Conservation (phyloP, 2,888 invertebrate species). For the Venustoraphidia nigricollis region DNA sequence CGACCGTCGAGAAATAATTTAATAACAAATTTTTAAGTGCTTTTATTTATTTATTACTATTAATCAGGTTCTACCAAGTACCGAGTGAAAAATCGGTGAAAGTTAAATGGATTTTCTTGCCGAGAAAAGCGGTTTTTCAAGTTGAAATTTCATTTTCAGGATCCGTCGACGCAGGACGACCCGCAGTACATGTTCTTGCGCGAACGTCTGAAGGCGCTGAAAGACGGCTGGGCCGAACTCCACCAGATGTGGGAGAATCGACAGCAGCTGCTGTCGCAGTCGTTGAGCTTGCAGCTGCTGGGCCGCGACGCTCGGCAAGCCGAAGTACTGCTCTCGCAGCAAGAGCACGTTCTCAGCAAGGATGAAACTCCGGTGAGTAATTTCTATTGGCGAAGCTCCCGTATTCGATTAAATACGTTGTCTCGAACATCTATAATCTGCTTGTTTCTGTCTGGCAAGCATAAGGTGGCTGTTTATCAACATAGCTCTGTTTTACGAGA, state of each 20-base stretch:
- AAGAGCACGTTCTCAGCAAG: slow-evolving; percentile 94
- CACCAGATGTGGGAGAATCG: slow-evolving; percentile 99
- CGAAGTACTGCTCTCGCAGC: slow-evolving; percentile 92
- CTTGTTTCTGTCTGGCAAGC: too few species aligned
- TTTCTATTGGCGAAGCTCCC: too few species aligned
- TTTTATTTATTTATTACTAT: too few species aligned
- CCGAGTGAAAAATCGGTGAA: too few species aligned
- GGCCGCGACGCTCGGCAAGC: slow-evolving; percentile 95
- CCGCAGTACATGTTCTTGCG: slow-evolving; percentile 99
- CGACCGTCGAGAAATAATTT: too few species aligned
- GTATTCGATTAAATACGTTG: too few species aligned
- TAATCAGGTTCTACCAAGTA: too few species aligned
- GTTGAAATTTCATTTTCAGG: slow-evolving; percentile 24
- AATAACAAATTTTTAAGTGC: too few species aligned
- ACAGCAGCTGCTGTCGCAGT: slow-evolving; percentile 86
- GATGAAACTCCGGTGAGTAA: slow-evolving; percentile 74
- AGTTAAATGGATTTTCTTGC: not conserved
- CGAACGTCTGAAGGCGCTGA: slow-evolving; percentile 91
- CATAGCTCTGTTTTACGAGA: too few species aligned
- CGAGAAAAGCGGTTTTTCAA: not conserved
- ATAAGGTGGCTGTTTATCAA: too few species aligned
- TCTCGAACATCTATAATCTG: too few species aligned
- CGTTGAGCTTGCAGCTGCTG: slow-evolving; percentile 87
- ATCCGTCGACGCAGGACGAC: slow-evolving; percentile 79
- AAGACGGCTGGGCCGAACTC: slow-evolving; percentile 98